These are phyloP conservation scores for Alethe castanea DNA, from an alignment of 2,113 vertebrate species.

Conservation along the genomic window DNA sequence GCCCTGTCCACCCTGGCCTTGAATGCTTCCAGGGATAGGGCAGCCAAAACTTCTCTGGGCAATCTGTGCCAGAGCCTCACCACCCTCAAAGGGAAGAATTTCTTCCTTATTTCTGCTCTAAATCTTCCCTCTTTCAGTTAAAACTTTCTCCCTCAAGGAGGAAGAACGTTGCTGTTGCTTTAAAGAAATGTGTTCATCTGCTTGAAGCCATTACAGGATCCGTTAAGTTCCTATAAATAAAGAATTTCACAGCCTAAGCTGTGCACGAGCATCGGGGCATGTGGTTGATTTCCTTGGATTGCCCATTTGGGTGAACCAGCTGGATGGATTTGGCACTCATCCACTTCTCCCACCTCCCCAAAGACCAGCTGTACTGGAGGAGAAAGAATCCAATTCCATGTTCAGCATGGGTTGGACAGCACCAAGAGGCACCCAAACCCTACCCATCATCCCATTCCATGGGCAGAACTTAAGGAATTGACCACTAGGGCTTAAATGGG, in stretches of 20 bases:
- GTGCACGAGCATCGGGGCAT: neutral
- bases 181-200: neutral
- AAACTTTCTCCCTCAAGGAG: neutral
- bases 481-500: neutral
- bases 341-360: neutral
- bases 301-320: neutral
- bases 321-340: neutral
- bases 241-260: neutral
- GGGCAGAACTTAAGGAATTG: neutral
- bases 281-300: neutral
- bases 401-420: neutral
- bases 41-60: neutral
- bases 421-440: neutral
- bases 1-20: accelerated
- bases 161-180: neutral
- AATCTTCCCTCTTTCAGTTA: neutral
- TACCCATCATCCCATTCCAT: neutral
- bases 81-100: neutral
- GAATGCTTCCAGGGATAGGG: neutral
- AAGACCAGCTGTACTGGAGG: neutral
- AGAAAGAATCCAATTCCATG: neutral
- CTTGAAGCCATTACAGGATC: neutral
- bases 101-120: neutral
- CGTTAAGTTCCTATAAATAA: neutral
- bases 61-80: neutral